Percentiles rank a stretch among this genome's conserved stretches.
These are phyloP conservation scores for Spea multiplicata DNA, from an alignment of 2,113 vertebrate species.

Conservation along the genomic window DNA sequence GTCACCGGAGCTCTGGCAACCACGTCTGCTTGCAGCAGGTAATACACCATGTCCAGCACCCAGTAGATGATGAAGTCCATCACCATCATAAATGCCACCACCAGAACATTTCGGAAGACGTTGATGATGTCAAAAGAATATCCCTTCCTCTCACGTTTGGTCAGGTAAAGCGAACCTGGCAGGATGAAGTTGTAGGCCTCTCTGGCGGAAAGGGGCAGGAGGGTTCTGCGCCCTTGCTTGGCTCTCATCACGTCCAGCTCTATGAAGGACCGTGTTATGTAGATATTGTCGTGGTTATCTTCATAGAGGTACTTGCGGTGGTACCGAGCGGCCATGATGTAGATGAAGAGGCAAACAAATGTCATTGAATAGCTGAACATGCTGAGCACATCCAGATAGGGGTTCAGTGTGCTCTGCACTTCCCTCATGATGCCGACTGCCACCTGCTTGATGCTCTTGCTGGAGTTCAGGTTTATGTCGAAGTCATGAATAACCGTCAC, in stretches of 20 bases:
- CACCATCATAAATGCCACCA: conserved; percentile 45
- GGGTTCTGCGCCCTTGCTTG: conserved; percentile 56
- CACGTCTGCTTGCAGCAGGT: conserved; percentile 71
- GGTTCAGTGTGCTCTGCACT: conserved; percentile 39
- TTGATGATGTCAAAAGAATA: conserved; percentile 52
- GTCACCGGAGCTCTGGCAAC: conserved; percentile 71
- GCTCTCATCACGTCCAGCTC: conserved; percentile 63
- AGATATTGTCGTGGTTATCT: conserved; percentile 78
- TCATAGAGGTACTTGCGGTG: conserved; percentile 66
- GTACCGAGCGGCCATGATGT: conserved; percentile 74
- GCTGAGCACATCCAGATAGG: conserved; percentile 13
- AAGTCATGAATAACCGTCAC: conserved; percentile 65
- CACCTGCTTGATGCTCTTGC: conserved; percentile 71
- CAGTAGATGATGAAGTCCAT: conserved; percentile 84
- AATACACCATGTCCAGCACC: conserved; percentile 77
- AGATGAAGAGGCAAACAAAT: conserved; percentile 63
- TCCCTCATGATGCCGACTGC: conserved; percentile 71
- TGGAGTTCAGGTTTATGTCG: conserved; percentile 66
- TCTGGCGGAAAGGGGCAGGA: conserved; percentile 69
- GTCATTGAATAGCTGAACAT: conserved; percentile 64
- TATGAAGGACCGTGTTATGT: conserved; percentile 73
- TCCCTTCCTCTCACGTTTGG: conserved; percentile 52
- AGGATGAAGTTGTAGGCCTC: conserved; percentile 73
- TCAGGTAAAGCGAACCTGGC: conserved; percentile 69
- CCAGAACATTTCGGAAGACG: conserved; percentile 62